Evolutionary conservation across 2,888 invertebrate species (phyloP).

Genomic region (Chironomus riparius): DNA sequence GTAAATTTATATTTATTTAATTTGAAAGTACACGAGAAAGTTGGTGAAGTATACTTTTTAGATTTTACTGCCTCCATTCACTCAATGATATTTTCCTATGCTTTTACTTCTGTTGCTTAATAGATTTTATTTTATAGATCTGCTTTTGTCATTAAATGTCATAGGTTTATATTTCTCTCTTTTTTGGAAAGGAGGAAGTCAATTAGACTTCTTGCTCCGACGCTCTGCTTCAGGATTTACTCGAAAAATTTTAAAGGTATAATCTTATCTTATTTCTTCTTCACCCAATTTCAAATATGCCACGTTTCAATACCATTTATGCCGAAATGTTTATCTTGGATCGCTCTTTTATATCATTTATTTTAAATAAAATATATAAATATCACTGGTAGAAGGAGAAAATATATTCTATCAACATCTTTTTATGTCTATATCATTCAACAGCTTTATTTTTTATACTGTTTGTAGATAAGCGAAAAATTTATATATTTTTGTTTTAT

Average conservation of each 20-base stretch:
- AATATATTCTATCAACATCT: too few relatives aligned
- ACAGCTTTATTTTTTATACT: too few relatives aligned
- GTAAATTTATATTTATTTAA: constrained; percentile 24
- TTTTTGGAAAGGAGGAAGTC: not conserved
- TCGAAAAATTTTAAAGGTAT: not conserved
- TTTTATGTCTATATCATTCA: too few relatives aligned
- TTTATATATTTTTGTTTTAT: too few relatives aligned
- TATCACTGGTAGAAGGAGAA: too few relatives aligned
- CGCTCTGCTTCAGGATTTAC: not conserved
- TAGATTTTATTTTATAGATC: not conserved
- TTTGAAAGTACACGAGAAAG: constrained; percentile 9
- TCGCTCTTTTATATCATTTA: too few relatives aligned
- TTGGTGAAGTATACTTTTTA: not conserved
- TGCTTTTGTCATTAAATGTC: not conserved
- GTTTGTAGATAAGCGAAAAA: too few relatives aligned
- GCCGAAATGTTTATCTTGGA: not conserved
- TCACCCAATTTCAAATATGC: not conserved
- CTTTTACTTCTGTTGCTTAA: not conserved
- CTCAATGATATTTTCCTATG: not conserved
- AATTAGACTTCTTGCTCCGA: not conserved
- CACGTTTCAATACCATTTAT: not conserved
- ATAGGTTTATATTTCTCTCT: not conserved
- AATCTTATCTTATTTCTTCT: too few relatives aligned
- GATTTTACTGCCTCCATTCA: not conserved
- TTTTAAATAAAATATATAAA: too few relatives aligned